Conservation (phyloP, 2,113 vertebrate species). For the Saccopteryx leptura region DNA sequence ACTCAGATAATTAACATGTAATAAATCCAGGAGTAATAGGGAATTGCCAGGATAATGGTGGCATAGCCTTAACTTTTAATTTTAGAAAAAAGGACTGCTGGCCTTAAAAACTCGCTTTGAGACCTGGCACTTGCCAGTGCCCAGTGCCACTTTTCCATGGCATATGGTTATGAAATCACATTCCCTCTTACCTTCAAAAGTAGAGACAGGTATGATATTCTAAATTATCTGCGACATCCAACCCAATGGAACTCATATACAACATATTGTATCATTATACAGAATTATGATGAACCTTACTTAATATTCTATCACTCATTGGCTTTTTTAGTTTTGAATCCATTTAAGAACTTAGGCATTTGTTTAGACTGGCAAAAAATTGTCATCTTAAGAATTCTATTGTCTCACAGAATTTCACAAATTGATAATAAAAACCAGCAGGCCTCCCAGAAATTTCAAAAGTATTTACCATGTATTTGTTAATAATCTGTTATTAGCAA, state of each 20-base stretch:
- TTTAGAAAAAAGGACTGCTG: not conserved
- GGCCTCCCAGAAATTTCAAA: not conserved
- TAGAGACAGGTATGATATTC: not conserved
- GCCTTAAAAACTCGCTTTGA: not conserved
- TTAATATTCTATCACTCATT: not conserved
- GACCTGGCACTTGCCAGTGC: not conserved
- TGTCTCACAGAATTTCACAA: not conserved
- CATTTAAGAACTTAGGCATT: not conserved
- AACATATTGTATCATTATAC: not conserved
- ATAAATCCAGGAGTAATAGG: not conserved
- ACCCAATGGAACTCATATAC: not conserved
- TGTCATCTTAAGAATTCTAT: not conserved
- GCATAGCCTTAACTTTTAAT: not conserved
- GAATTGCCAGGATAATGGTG: not conserved
- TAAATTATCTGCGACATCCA: not conserved
- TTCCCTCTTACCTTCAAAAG: not conserved
- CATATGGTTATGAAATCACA: not conserved
- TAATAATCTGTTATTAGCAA: conserved; percentile 17
- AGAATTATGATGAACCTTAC: not conserved
- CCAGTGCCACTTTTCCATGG: not conserved
- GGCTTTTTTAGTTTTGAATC: not conserved
- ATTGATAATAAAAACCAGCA: not conserved
- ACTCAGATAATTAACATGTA: conserved; percentile 11
- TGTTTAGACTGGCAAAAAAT: not conserved
- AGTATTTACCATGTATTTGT: not conserved